Conservation (phyloP, 1,140 invertebrate genomes). For the Scaptomyza graminum region DNA sequence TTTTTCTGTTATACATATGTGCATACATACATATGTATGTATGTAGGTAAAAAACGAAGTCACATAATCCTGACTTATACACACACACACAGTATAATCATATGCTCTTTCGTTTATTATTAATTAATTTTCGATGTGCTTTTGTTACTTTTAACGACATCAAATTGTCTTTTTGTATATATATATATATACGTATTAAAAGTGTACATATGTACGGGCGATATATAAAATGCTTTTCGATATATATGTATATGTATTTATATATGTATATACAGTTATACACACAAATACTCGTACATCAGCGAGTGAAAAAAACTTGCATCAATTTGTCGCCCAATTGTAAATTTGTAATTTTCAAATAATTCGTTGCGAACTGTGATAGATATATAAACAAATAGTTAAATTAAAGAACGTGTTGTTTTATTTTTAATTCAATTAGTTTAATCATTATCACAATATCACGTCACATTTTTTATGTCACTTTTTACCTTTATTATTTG, state of each 20-base stretch:
- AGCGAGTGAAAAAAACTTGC: constrained; percentile 33
- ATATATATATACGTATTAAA: constrained; percentile 33
- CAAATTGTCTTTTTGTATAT: constrained; percentile 20
- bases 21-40: constrained; percentile 20
- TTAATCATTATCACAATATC: constrained; percentile 25
- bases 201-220: constrained; percentile 18
- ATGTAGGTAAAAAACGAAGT: constrained; percentile 22
- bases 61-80: constrained; percentile 3
- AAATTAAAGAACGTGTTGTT: not conserved
- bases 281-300: constrained; percentile 58
- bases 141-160: not conserved
- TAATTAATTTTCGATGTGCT: not conserved
- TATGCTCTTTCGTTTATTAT: not conserved
- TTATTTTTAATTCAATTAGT: constrained; percentile 3
- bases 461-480: constrained; percentile 43
- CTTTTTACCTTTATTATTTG: constrained; percentile 35
- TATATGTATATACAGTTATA: constrained; percentile 61
- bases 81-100: constrained; percentile 5
- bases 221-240: constrained; percentile 45
- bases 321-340: constrained; percentile 19
- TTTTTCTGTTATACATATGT: constrained; percentile 16
- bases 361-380: not conserved
- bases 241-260: constrained; percentile 21
- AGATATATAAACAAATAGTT: not conserved
- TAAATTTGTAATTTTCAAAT: constrained; percentile 9